Conservation (phyloP, 2,888 invertebrate genomes). For the Leptopterna dolabrata region DNA sequence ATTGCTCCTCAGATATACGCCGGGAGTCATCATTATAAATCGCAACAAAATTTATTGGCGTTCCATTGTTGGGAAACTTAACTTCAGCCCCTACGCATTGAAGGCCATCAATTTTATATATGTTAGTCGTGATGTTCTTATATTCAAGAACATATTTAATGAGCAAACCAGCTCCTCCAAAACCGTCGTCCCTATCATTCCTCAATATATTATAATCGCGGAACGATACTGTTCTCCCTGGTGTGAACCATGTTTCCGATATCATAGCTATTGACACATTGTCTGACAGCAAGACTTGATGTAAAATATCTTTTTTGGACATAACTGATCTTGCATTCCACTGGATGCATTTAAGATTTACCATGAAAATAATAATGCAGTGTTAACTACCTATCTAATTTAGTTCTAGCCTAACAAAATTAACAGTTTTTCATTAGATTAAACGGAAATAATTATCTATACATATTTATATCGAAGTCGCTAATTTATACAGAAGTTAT, state of each 20-base stretch:
- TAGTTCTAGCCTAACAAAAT: too few relatives aligned
- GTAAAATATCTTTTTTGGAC: neutral
- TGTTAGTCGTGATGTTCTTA: neutral
- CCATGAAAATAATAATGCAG: too few relatives aligned
- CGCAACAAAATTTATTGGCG: neutral
- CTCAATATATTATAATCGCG: neutral
- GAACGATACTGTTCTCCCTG: neutral
- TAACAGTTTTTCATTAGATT: too few relatives aligned
- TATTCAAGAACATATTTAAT: neutral
- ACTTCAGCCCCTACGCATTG: neutral
- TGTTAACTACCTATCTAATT: too few relatives aligned
- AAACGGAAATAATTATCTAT: too few relatives aligned
- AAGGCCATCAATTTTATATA: neutral
- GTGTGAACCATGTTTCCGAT: too few relatives aligned
- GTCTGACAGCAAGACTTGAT: neutral
- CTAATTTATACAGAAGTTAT: too few relatives aligned
- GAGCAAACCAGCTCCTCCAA: neutral
- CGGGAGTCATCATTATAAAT: too few relatives aligned
- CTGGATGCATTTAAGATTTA: neutral
- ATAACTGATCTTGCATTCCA: neutral
- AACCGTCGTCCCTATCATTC: neutral
- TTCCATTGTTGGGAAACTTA: neutral
- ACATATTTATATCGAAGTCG: too few relatives aligned
- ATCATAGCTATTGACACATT: neutral
- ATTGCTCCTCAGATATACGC: too few relatives aligned